A percentile compares a stretch with the other conserved stretches of the same genome.
These are phyloP conservation scores for Sphaerodactylus townsendi DNA, from an alignment of 2,113 vertebrate genomes.

Conservation along the genomic window DNA sequence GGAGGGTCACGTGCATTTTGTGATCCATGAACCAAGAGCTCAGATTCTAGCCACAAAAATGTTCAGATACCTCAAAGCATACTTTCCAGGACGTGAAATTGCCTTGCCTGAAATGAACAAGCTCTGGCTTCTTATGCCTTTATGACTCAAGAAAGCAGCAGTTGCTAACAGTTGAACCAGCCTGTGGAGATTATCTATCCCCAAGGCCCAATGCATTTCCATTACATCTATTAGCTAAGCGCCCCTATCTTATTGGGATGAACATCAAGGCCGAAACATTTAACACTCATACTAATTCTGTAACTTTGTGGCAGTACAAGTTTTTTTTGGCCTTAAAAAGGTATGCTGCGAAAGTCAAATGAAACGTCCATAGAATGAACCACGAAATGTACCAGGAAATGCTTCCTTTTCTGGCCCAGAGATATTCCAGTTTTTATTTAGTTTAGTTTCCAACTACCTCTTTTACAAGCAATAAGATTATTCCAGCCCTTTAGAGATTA, in stretches of 20 bases:
- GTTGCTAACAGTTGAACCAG: not conserved
- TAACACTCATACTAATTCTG: not conserved
- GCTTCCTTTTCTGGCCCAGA: not conserved
- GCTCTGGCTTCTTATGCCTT: not conserved
- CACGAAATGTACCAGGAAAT: not conserved
- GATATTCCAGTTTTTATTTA: not conserved
- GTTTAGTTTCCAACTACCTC: not conserved
- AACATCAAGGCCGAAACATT: not conserved
- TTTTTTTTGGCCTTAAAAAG: not conserved
- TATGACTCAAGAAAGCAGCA: not conserved
- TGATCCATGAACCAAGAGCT: not conserved
- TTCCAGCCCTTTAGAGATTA: not conserved
- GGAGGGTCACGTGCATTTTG: not conserved
- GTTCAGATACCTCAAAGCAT: not conserved
- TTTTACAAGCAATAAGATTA: not conserved
- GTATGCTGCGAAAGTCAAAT: not conserved
- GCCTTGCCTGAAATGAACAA: not conserved
- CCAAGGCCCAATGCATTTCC: not conserved
- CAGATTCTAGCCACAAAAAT: not conserved
- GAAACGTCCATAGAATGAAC: not conserved
- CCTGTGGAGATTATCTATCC: not conserved
- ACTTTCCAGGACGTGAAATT: not conserved
- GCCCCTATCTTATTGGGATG: not conserved
- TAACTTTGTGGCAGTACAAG: not conserved
- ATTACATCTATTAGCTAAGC: not conserved